Percentiles rank a stretch among this genome's conserved stretches.
Evolutionary conservation across 2,888 invertebrate species (phyloP).

Genomic region (Yponomeuta plumbellus): DNA sequence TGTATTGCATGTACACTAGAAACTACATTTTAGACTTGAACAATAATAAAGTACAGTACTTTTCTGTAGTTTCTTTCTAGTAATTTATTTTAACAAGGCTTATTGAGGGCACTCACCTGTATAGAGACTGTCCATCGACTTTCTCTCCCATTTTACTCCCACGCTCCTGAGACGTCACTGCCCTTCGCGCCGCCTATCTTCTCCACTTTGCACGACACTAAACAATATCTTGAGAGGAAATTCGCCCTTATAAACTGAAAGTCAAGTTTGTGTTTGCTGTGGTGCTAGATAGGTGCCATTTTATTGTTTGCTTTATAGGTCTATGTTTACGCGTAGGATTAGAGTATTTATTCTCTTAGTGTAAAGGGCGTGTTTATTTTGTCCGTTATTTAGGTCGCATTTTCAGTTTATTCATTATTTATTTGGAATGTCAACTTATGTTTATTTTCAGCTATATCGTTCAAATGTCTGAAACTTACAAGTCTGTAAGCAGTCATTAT

Average conservation of each 20-base stretch:
- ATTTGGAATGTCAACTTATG: too few relatives aligned
- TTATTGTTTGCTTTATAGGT: background rate
- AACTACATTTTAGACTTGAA: too few relatives aligned
- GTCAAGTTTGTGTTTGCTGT: background rate
- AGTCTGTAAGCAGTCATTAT: too few relatives aligned
- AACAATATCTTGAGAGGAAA: constrained; percentile 12
- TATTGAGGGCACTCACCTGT: constrained; percentile 49
- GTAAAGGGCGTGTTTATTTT: background rate
- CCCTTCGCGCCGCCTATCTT: constrained; percentile 16
- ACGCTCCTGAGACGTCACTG: constrained; percentile 35
- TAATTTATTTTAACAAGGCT: background rate
- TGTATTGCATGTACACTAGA: too few relatives aligned
- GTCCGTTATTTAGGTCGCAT: background rate
- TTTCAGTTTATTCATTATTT: background rate
- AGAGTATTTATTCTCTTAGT: background rate
- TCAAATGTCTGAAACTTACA: too few relatives aligned
- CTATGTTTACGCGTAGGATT: background rate
- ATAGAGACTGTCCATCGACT: constrained; percentile 54
- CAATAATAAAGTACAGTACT: too few relatives aligned
- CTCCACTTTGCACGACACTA: constrained; percentile 17
- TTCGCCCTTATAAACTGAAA: constrained; percentile 15
- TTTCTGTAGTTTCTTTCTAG: too few relatives aligned
- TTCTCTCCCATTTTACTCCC: constrained; percentile 65
- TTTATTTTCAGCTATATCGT: too few relatives aligned
- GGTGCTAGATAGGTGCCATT: background rate